Conservation (phyloP, 2,888 invertebrate species). For the Ormyrus thymus region DNA sequence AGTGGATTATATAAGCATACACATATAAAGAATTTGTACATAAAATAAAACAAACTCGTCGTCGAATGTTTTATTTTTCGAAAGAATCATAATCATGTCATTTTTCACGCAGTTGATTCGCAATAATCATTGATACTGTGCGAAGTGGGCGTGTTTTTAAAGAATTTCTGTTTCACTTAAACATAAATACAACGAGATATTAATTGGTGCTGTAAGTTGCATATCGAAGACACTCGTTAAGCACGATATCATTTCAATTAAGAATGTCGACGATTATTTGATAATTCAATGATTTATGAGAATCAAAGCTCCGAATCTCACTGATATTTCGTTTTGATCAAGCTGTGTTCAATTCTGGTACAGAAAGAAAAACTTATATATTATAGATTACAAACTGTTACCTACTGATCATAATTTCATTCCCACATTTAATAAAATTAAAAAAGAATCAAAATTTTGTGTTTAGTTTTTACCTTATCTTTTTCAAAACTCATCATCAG, state of each 20-base stretch:
- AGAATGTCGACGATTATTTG: neutral
- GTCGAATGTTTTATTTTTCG: conserved; percentile 34
- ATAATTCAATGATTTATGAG: neutral
- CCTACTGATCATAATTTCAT: conserved; percentile 25
- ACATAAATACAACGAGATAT: conserved; percentile 6
- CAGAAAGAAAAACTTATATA: conserved; percentile 10
- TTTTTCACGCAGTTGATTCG: conserved; percentile 18
- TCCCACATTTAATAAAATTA: conserved; percentile 39
- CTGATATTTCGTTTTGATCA: conserved; percentile 19
- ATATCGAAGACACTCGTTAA: conserved; percentile 45
- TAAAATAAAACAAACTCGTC: conserved; percentile 28
- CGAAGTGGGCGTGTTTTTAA: neutral
- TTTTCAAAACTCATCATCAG: conserved; percentile 71
- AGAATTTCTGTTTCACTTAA: conserved; percentile 1
- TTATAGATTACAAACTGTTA: conserved; percentile 26
- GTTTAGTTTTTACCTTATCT: neutral
- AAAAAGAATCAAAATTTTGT: conserved; percentile 15
- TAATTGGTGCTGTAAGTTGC: conserved; percentile 41
- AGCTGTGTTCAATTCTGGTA: conserved; percentile 33
- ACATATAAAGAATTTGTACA: conserved; percentile 38
- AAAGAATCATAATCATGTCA: conserved; percentile 23
- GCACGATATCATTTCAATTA: neutral
- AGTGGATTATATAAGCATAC: conserved; percentile 22
- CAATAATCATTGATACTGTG: neutral
- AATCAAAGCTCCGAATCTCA: neutral